Evolutionary conservation across 2,888 invertebrate species (phyloP).

Genomic region (Rutpela maculata): DNA sequence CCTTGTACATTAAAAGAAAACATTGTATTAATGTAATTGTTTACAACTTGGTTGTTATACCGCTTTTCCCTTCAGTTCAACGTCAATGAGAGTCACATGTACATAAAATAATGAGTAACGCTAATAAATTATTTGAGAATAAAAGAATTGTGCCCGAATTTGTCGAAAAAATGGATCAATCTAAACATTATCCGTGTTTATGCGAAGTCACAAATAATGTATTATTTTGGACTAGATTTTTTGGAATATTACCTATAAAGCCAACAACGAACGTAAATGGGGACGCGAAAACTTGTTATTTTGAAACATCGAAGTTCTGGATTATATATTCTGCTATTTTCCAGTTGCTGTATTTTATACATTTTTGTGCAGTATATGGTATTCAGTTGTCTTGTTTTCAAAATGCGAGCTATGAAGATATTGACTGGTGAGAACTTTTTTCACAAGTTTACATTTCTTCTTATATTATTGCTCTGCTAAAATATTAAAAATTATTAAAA

Average conservation of each 20-base stretch:
- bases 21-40: neutral
- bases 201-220: neutral
- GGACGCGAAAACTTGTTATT: neutral
- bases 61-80: neutral
- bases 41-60: neutral
- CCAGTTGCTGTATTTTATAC: neutral
- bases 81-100: neutral
- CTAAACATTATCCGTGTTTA: neutral
- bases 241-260: conserved; percentile 19
- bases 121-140: neutral
- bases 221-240: neutral
- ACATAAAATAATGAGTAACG: neutral
- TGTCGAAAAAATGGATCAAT: neutral
- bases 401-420: neutral
- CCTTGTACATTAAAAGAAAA: neutral
- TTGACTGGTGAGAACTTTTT: conserved; percentile 19
- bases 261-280: neutral
- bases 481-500: too few relatives aligned
- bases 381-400: neutral
- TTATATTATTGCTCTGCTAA: too few relatives aligned
- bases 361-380: neutral
- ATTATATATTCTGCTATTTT: conserved; percentile 1
- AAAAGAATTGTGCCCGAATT: neutral
- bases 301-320: neutral
- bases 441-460: neutral